These are phyloP conservation scores for Alouatta caraya DNA, from an alignment of 2,797 vertebrate species.

Conservation along the genomic window DNA sequence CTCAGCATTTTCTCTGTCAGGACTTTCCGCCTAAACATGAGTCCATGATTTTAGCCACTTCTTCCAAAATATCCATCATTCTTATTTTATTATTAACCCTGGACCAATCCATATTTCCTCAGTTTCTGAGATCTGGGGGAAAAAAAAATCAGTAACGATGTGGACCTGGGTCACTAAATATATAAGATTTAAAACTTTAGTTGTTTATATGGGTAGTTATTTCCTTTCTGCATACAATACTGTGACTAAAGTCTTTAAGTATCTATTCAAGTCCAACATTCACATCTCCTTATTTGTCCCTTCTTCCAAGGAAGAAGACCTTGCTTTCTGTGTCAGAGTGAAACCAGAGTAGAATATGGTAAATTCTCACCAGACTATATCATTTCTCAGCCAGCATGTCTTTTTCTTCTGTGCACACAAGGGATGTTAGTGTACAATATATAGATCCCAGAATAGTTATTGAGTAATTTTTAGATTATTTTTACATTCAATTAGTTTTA, in stretches of 20 bases:
- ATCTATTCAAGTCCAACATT: neutral
- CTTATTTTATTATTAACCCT: neutral
- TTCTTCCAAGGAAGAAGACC: neutral
- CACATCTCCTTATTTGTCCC: neutral
- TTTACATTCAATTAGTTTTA: neutral
- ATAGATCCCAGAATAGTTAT: neutral
- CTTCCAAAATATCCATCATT: neutral
- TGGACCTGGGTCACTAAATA: neutral
- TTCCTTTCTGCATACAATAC: neutral
- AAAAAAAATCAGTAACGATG: neutral
- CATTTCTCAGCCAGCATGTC: neutral
- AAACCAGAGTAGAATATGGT: neutral
- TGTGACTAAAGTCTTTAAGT: neutral
- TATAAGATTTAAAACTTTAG: neutral
- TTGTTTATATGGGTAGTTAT: neutral
- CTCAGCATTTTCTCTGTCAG: neutral
- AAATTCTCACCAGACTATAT: neutral
- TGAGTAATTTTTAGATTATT: neutral
- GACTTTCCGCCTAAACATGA: neutral
- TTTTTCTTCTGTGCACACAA: neutral
- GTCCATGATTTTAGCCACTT: neutral
- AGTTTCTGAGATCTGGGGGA: neutral
- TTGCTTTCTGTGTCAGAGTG: neutral
- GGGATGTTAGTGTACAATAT: neutral
- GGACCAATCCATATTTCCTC: neutral